A percentile compares a stretch with the other conserved stretches of the same genome.
Conservation (phyloP, 2,113 vertebrate genomes). For the Mormyrus lacerda region DNA sequence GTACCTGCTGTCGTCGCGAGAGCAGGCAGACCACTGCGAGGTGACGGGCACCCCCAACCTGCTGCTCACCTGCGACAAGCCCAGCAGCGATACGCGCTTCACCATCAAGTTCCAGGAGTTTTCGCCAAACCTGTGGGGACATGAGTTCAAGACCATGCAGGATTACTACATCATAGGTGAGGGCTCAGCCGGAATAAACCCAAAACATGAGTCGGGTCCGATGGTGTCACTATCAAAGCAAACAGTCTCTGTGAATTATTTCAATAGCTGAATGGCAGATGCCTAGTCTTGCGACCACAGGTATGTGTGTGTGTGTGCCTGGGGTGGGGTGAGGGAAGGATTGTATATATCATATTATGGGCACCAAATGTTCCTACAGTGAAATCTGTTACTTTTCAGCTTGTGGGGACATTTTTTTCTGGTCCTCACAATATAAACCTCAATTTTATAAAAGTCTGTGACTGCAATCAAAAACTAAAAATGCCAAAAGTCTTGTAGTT, state of each 20-base stretch:
- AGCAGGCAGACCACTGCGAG: slow-evolving; percentile 78
- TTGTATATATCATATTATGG: not conserved
- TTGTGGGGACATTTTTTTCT: not conserved
- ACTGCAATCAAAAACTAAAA: not conserved
- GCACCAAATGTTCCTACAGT: not conserved
- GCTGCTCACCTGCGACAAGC: slow-evolving; percentile 83
- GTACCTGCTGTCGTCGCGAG: slow-evolving; percentile 72
- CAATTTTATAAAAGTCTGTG: not conserved
- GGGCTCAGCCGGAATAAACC: not conserved
- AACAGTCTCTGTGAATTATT: not conserved
- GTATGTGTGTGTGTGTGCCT: not conserved
- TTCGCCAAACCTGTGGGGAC: slow-evolving; percentile 86
- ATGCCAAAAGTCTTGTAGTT: no score
- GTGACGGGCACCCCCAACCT: slow-evolving; percentile 72
- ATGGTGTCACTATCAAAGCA: not conserved
- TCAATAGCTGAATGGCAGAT: not conserved
- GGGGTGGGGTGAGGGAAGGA: no score
- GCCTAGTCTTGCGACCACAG: not conserved
- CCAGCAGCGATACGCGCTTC: slow-evolving; percentile 75
- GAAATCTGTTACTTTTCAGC: not conserved
- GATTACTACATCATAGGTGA: slow-evolving; percentile 91
- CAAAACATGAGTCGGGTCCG: not conserved
- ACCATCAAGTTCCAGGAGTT: slow-evolving; percentile 95
- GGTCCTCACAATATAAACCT: not conserved
- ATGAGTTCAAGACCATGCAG: slow-evolving; percentile 80